phyloP scores from a whole-genome alignment of 1,140 invertebrate genomes.

The Nasonia giraulti region DNA sequence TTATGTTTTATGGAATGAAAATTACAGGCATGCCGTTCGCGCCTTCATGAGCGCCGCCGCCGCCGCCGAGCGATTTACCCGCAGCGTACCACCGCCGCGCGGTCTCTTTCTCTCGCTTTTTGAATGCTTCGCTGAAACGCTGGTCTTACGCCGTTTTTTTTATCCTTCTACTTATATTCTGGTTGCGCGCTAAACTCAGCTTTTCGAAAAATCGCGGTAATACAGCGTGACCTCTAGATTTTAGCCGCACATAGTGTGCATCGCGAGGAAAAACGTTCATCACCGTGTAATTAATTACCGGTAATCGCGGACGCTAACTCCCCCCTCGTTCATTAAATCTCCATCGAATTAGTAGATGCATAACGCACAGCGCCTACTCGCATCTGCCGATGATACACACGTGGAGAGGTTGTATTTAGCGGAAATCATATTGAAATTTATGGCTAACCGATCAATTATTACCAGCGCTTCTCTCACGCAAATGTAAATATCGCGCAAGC shows the following conservation, averaged over 20 bases:
- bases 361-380: neutral
- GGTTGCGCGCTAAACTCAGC: neutral
- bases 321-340: constrained; percentile 17
- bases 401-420: constrained; percentile 21
- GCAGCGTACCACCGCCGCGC: neutral
- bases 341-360: constrained; percentile 38
- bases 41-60: constrained; percentile 39
- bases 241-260: too few species aligned
- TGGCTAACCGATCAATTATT: constrained; percentile 30
- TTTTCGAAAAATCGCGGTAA: neutral
- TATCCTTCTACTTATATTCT: neutral
- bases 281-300: constrained; percentile 38
- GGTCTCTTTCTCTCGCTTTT: constrained; percentile 1
- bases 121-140: constrained; percentile 6
- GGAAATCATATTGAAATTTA: constrained; percentile 12
- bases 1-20: constrained; percentile 60
- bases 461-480: neutral
- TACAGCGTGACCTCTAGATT: too few species aligned
- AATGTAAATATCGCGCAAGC: neutral
- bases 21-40: constrained; percentile 55
- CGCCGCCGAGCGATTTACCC: constrained; percentile 6
- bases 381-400: neutral
- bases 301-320: constrained; percentile 7
- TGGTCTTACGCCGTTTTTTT: constrained; percentile 2
- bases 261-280: constrained; percentile 7